These are phyloP conservation scores for Scatophagus argus DNA, from an alignment of 2,113 vertebrate species.

Conservation along the genomic window DNA sequence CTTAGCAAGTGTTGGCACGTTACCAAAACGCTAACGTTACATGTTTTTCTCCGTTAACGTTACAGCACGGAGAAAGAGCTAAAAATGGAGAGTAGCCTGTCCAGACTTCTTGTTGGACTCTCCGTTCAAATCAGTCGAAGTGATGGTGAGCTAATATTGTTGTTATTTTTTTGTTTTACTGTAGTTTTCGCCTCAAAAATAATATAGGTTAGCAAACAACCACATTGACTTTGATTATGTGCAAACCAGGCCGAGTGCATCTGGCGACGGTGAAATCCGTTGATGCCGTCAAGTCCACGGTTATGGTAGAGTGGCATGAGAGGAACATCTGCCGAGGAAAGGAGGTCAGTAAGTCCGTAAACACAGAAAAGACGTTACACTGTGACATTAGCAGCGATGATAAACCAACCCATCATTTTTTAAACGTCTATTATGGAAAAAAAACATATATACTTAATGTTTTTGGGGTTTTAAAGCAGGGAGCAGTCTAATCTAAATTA, in stretches of 20 bases:
- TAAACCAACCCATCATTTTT: neutral
- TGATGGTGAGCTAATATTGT: slow-evolving; percentile 70
- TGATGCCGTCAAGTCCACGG: slow-evolving; percentile 55
- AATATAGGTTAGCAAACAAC: neutral
- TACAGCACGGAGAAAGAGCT: neutral
- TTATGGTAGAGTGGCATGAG: slow-evolving; percentile 81
- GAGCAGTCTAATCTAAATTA: neutral
- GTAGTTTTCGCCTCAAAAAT: fast-evolving
- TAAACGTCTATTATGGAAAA: neutral
- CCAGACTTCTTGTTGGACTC: slow-evolving; percentile 64
- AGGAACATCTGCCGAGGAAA: slow-evolving; percentile 69
- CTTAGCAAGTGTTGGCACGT: slow-evolving; percentile 1
- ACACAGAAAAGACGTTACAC: neutral
- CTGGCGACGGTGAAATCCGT: slow-evolving; percentile 71
- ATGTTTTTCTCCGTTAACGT: neutral
- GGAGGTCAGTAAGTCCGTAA: slow-evolving; percentile 70
- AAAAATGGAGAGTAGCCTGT: slow-evolving; percentile 65
- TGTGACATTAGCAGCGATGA: neutral
- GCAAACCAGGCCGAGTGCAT: slow-evolving; percentile 79
- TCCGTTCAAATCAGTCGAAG: slow-evolving; percentile 78
- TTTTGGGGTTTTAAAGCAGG: neutral
- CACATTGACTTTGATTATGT: slow-evolving; percentile 7
- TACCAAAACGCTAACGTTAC: neutral
- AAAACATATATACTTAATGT: neutral
- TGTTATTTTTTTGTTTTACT: neutral